Evolutionary conservation across 2,888 invertebrate genomes (phyloP).

Genomic region (Andrena haemorrhoa): DNA sequence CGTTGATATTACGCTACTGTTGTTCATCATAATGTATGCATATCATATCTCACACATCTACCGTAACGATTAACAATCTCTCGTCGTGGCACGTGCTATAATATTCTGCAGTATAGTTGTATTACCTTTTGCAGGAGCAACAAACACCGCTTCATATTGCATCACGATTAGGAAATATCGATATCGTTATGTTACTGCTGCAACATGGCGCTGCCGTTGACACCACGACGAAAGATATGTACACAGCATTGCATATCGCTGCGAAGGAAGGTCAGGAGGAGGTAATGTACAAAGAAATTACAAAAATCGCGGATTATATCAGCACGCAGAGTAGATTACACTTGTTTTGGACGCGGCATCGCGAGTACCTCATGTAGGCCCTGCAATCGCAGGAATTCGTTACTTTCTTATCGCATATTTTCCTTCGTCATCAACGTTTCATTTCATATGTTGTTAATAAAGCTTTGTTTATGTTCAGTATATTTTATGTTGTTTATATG

Average conservation of each 20-base stretch:
- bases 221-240: conserved; percentile 96
- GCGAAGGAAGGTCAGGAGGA: conserved; percentile 94
- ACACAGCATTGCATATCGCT: conserved; percentile 98
- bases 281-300: conserved; percentile 84
- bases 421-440: conserved; percentile 43
- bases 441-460: conserved; percentile 56
- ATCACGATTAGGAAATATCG: conserved; percentile 96
- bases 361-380: conserved; percentile 82
- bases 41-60: background rate
- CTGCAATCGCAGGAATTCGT: conserved; percentile 33
- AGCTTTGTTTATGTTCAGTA: conserved; percentile 68
- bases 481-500: conserved; percentile 73
- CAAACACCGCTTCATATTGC: conserved; percentile 99
- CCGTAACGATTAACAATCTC: background rate
- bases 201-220: conserved; percentile 97
- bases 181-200: conserved; percentile 96
- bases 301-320: conserved; percentile 81
- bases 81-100: background rate
- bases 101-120: background rate
- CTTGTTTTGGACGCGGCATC: conserved; percentile 82
- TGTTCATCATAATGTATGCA: background rate
- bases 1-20: background rate
- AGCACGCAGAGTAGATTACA: conserved; percentile 80
- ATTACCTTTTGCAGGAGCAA: conserved; percentile 88
- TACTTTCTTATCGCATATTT: conserved; percentile 55